Base-by-base conservation (phyloP, 2,113 vertebrate genomes). In the Actenoides lindsayi region DNA sequence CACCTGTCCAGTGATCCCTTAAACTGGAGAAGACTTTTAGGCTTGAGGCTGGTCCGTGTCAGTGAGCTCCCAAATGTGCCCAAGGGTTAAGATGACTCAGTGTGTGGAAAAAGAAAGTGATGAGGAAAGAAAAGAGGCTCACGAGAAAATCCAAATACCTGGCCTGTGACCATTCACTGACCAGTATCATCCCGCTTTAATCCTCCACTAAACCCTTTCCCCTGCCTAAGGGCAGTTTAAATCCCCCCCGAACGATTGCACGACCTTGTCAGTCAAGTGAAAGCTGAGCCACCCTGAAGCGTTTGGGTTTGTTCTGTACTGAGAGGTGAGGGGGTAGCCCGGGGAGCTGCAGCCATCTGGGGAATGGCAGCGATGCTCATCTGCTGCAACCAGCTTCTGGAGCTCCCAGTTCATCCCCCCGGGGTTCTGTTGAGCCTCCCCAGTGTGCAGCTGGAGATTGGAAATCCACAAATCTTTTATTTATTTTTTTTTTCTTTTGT, bases 341-440 rank as follows among this genome's bases (percentile, higher is more conserved):
- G 63, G 63, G 44, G 77, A 92, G 35, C 42, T 87, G 28, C 64
- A 97, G 80, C 76, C 93, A 89, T 94, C 59, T 81, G 3, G n/a
- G 31, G 88, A 94, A 92, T 94, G 86, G 10, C 33, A 87, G 46
- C 79, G 90, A 83, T 81, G 85, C 12, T 80, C 46, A 10, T 70
- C 50, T 57, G 92, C 53, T 86, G 76, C 68, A 93, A 63, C 0
- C 1, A 85, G 50, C 15, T 83, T 11, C 71, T 79, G 65, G 67
- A 94, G 37, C 44, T 94, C 31, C 8, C 51, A 1, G 4, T 33
- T 79, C 16, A 2, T 19, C 3, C 54, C 54, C 44, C 16, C 50
- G 11, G 13, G 28, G 10, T 62, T 39, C 50, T 74, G 42, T 17
- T 84, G 54, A 62, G 44, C 48, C 33, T 69, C 35, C 13, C 10